These are phyloP conservation scores for Amblyornis subalaris DNA, from an alignment of 2,113 vertebrate genomes.

Conservation along the genomic window DNA sequence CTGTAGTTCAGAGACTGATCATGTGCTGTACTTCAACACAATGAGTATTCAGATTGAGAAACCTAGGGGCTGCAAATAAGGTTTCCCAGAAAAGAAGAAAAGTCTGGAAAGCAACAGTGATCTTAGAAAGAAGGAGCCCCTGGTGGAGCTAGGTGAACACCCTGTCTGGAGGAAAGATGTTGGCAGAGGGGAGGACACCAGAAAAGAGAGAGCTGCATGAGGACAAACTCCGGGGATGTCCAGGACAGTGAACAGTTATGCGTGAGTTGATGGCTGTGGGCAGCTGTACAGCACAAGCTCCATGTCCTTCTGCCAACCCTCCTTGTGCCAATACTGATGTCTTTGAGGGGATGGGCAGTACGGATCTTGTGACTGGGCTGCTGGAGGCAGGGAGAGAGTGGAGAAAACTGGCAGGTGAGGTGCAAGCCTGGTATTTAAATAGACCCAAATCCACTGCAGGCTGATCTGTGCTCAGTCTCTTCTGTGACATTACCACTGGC, in stretches of 20 bases:
- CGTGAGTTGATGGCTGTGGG: rapidly evolving
- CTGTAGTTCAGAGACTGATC: neutral
- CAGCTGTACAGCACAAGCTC: neutral
- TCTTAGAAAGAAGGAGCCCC: neutral
- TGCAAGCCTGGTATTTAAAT: neutral
- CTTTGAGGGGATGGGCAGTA: rapidly evolving
- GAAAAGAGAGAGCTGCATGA: neutral
- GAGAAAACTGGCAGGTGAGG: neutral
- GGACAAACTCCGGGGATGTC: rapidly evolving
- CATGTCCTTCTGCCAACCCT: neutral
- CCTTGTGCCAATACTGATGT: neutral
- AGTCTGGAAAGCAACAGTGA: neutral
- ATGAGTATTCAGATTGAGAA: neutral
- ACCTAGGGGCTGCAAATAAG: rapidly evolving
- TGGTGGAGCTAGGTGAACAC: neutral
- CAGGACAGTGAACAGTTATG: rapidly evolving
- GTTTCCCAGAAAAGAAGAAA: neutral
- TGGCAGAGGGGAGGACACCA: neutral
- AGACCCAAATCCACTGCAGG: neutral
- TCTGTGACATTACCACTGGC: neutral
- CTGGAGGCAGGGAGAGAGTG: rapidly evolving
- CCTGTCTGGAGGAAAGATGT: neutral
- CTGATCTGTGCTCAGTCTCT: neutral
- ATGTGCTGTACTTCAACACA: neutral
- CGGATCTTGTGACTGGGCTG: neutral